Evolutionary conservation across 2,797 vertebrate species (phyloP).

Genomic region (Vipera ursinii): DNA sequence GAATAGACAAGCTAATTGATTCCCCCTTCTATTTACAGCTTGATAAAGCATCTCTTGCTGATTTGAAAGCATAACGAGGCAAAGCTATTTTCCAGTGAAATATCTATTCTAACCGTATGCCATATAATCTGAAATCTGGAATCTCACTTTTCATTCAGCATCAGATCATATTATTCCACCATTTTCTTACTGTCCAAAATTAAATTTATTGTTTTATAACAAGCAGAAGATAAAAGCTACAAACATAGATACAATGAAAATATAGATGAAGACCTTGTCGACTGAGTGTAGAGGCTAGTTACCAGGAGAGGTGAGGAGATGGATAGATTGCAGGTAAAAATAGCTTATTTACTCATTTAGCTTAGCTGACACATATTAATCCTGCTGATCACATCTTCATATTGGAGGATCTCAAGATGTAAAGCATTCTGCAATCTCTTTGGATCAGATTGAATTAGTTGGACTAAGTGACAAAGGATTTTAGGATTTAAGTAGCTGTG

Average conservation of each 20-base stretch:
- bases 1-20: conserved; percentile 39
- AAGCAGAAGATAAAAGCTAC: background rate
- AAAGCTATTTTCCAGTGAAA: background rate
- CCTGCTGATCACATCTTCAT: background rate
- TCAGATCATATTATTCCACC: background rate
- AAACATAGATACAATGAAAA: background rate
- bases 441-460: background rate
- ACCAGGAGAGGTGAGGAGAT: background rate
- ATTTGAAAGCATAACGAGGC: background rate
- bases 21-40: conserved; percentile 34
- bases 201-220: background rate
- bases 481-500: background rate
- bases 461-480: background rate
- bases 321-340: background rate
- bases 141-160: background rate
- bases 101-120: background rate
- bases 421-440: background rate
- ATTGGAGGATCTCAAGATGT: background rate
- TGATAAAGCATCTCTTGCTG: background rate
- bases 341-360: background rate
- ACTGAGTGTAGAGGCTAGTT: background rate
- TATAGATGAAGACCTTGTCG: background rate
- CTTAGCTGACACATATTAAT: background rate
- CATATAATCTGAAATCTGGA: background rate
- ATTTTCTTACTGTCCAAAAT: background rate